phyloP scores from a whole-genome alignment of 92 coral and sea anemone genomes.

The Siderastrea radians region DNA sequence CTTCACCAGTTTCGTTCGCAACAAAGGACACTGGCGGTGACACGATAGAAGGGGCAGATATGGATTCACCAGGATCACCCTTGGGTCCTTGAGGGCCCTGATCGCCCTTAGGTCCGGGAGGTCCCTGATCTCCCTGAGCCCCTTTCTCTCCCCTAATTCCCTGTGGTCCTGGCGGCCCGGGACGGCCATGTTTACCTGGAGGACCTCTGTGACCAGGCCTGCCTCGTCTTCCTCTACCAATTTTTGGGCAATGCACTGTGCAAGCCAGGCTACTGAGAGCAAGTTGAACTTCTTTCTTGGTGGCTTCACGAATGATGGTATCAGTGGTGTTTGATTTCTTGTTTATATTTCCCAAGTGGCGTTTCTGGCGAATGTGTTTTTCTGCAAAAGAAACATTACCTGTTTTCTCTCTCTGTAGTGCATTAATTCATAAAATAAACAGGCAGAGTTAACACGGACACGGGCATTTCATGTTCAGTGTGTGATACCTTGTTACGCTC shows the following conservation, averaged over 20 bases:
- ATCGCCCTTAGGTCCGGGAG: slow-evolving; percentile 70
- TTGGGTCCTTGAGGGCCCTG: slow-evolving; percentile 74
- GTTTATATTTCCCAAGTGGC: slow-evolving; percentile 22
- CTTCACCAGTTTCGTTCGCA: slow-evolving; percentile 49
- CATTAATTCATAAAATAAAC: too few relatives aligned
- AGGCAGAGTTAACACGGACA: neutral
- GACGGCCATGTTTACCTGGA: slow-evolving; percentile 49
- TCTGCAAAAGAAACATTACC: neutral
- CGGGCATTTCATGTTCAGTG: neutral
- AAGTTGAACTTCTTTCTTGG: slow-evolving; percentile 3
- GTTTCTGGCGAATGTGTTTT: slow-evolving; percentile 66
- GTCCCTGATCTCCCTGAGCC: slow-evolving; percentile 44
- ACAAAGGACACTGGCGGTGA: slow-evolving; percentile 47
- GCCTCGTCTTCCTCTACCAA: slow-evolving; percentile 39
- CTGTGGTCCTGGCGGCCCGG: slow-evolving; percentile 54
- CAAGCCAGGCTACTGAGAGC: slow-evolving; percentile 1
- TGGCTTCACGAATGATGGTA: neutral
- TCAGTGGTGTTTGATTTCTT: neutral
- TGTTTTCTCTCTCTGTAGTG: neutral
- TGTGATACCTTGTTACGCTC: too few relatives aligned
- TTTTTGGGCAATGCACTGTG: neutral
- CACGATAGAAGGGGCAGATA: slow-evolving; percentile 64
- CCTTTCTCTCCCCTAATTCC: slow-evolving; percentile 52
- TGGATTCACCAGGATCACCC: slow-evolving; percentile 74
- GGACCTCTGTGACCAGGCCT: slow-evolving; percentile 41